phyloP scores from a whole-genome alignment of 2,888 invertebrate genomes.

The Stramonita haemastoma region DNA sequence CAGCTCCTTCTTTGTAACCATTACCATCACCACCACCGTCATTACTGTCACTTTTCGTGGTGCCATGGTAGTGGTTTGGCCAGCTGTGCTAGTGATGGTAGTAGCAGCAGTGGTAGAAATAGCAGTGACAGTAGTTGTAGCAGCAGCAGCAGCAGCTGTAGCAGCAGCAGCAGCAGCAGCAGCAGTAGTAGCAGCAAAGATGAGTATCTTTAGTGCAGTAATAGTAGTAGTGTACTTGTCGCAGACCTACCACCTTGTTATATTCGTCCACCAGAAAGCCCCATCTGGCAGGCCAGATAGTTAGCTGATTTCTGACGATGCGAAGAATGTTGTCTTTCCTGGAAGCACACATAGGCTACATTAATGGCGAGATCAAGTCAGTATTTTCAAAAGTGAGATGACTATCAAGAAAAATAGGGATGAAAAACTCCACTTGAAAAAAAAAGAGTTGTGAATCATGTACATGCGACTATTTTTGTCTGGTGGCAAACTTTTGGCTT shows the following conservation, averaged over 20 bases:
- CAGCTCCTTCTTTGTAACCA: neutral
- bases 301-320: neutral
- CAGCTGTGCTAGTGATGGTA: neutral
- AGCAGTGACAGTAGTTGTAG: neutral
- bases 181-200: no score
- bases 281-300: conserved; percentile 30
- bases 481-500: no score
- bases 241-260: neutral
- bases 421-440: no score
- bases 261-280: conserved; percentile 30
- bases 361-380: no score
- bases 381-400: no score
- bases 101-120: neutral
- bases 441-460: no score
- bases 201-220: no score
- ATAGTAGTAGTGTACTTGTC: no score
- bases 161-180: no score
- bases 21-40: neutral
- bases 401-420: no score
- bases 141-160: no score
- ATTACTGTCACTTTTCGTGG: neutral
- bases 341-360: neutral
- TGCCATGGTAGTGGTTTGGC: neutral
- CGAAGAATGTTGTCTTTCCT: conserved; percentile 23
- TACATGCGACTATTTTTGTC: no score